Base-by-base conservation (phyloP, 2,797 vertebrate species). In the Xenops minutus region DNA sequence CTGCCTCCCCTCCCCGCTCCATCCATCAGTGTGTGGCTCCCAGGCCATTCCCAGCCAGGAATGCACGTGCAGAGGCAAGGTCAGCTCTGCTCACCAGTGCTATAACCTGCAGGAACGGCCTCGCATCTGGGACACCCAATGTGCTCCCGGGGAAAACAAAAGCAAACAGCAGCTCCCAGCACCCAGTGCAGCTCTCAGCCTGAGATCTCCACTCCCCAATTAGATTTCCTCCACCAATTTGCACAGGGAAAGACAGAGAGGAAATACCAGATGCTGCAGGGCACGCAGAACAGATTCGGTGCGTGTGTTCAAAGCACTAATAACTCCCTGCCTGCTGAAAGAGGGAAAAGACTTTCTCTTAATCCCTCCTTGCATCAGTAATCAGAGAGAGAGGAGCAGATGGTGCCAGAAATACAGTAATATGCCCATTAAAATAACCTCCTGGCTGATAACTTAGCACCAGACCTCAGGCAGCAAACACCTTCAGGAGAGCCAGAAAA, bases 331-430 rank as follows among this genome's bases (percentile, higher is more conserved):
- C 95, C 76, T 89, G 92, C 89, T 80, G 75, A 71, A 96, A 86
- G 82, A 92, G 72, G 89, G 82, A 69, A 64, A 89, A 85, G 61
- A 52, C 68, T 95, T 94, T 81, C 46, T 94, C 82, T 92, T 95
- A 89, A 96, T 95, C 92, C 85, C 58, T 91, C 75, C 85, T 95
- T 88, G 92, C 93, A 93, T 88, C 89, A 81, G 55, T 90, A 92
- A 96, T 89, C 89, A 96, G 85, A 84, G 69, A 81, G 69, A 92
- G 73, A 85, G 27, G 73, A 94, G 73, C 96, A 96, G 95, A 96
- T 94, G 93, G 93, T 96, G 91, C 91, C 95, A 96, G 89, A 89
- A 92, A 91, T 75, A 64, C 64, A 83, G 86, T 78, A 89, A 91
- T 77, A 58, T 91, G 87, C 76, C 87, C 82, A 81, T 92, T 92